phyloP scores from a whole-genome alignment of 2,113 vertebrate genomes.

The Delphinapterus leucas region DNA sequence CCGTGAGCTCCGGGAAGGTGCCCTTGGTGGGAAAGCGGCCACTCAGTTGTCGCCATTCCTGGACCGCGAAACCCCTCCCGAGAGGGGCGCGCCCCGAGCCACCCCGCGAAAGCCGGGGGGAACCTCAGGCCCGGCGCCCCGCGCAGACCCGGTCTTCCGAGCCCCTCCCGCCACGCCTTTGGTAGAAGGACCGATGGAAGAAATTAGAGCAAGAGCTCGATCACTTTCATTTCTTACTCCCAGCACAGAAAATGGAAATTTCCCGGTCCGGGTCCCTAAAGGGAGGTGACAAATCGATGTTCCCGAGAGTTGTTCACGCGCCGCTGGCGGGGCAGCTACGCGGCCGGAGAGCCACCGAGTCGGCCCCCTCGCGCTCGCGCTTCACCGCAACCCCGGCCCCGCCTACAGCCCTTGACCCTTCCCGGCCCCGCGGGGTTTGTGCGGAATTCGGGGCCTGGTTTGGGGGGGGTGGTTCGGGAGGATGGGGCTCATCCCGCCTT shows the following conservation, averaged over 20 bases:
- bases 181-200: too few relatives aligned
- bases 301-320: neutral
- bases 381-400: accelerated
- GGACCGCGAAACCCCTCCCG: neutral
- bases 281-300: neutral
- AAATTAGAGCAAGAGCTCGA: neutral
- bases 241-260: neutral
- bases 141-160: neutral
- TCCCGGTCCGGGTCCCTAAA: neutral
- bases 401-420: accelerated
- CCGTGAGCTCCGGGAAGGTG: neutral
- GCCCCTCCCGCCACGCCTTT: accelerated
- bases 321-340: neutral
- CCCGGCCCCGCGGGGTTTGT: neutral
- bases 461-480: neutral
- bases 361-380: neutral
- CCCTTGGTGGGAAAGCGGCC: neutral
- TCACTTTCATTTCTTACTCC: neutral
- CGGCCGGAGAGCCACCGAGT: accelerated
- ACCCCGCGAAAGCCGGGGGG: neutral
- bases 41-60: accelerated
- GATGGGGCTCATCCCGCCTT: neutral
- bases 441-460: neutral
- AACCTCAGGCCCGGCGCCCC: accelerated
- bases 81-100: neutral